Evolutionary conservation across 1,140 invertebrate genomes (phyloP), one percentile per base, ranked within the genome.

Genomic region (Carposina sasakii): DNA sequence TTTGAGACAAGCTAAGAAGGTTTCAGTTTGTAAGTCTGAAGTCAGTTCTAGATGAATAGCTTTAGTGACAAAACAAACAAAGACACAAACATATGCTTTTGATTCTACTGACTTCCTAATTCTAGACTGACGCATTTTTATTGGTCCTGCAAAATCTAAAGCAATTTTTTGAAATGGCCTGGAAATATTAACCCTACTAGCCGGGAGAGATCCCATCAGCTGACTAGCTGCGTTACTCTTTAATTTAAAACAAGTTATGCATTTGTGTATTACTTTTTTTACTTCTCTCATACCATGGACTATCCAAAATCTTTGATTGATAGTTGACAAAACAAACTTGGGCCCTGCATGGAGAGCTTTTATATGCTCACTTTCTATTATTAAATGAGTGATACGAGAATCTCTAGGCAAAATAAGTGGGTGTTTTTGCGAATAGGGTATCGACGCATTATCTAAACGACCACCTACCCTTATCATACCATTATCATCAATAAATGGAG

Each of bases 321-420:
- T 16, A 19, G 20, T 8, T 16, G 20, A 13, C 15, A 50, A 42
- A 12, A 42, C 17, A 9, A 26, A 37, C 21, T 4, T 9, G 1
- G 30, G 40, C 2, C 30, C 40, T 2, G 12, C 40, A 19, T 51
- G 48, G 8, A 51, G 30, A 8, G 19, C 12, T 26, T 13, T 23
- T n/a, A 12, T 28, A 21, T 51, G 40, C 30, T 33, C 48, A 20
- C 15, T 4, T 30, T 22, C 2, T 24, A 51, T 17, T 5, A 51
- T 16, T n/a, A 51, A 23, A 17, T 56, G 41, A n/a, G 59, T 70
- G 5, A 74, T 15, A 8, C 52, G 37, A 52, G 54, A 40, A 39
- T 57, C 48, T 36, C 40, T n/a, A 15, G 70, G 61, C 2, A 84
- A 51, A 31, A 85, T 45, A 2, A 74, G 55, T 12, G 76, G 81